A percentile compares a stretch with the other conserved stretches of the same genome.
phyloP scores from a whole-genome alignment of 2,888 invertebrate genomes.

The Brachyptera putata region DNA sequence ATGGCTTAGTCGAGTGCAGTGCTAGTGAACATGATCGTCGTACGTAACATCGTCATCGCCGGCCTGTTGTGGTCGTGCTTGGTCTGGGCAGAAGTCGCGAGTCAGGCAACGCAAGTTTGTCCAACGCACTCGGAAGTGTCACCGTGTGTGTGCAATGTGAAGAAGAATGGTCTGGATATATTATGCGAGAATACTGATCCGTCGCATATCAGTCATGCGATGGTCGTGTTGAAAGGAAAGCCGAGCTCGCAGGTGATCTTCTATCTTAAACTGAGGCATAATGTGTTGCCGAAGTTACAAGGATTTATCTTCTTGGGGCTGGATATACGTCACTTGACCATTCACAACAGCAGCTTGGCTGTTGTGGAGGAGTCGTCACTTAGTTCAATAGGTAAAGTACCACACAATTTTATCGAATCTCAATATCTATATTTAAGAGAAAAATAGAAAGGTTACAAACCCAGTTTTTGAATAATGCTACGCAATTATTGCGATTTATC shows the following conservation, averaged over 20 bases:
- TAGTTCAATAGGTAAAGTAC: conserved; percentile 75
- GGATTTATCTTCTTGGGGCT: conserved; percentile 83
- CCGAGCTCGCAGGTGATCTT: conserved; percentile 69
- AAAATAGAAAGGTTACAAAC: no score
- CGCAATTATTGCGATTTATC: no score
- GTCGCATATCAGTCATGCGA: conserved; percentile 70
- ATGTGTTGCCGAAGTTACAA: conserved; percentile 77
- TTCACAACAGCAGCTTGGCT: conserved; percentile 83
- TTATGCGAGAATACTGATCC: conserved; percentile 84
- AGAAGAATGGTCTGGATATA: conserved; percentile 84
- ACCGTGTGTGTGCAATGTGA: conserved; percentile 79
- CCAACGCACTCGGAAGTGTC: conserved; percentile 68
- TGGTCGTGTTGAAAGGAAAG: conserved; percentile 76
- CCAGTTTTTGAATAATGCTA: no score
- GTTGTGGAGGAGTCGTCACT: conserved; percentile 83
- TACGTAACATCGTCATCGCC: conserved; percentile 30
- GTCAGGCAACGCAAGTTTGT: conserved; percentile 61
- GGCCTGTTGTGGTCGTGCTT: conserved; percentile 38
- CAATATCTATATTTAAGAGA: no score
- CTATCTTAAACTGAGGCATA: conserved; percentile 82
- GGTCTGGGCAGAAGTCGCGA: conserved; percentile 40
- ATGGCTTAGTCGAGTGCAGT: not conserved
- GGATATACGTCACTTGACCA: conserved; percentile 82
- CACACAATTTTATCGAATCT: no score
- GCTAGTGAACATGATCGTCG: conserved; percentile 23